A percentile compares a stretch with the other conserved stretches of the same genome.
These are phyloP conservation scores for Mohoua ochrocephala DNA, from an alignment of 2,113 vertebrate species.

Conservation along the genomic window DNA sequence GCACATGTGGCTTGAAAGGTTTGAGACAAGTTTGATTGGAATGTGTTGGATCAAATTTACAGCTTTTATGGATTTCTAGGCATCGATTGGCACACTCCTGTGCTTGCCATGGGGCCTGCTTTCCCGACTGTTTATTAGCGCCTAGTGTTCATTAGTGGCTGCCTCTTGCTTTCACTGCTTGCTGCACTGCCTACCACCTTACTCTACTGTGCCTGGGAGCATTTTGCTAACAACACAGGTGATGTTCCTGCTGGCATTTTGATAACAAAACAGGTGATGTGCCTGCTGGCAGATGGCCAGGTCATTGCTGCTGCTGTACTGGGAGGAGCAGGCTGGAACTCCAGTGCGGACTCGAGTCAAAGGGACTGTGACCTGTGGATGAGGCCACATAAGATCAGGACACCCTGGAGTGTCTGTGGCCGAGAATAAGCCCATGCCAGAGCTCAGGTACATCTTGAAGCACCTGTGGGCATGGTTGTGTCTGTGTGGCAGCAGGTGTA, in stretches of 20 bases:
- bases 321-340: neutral
- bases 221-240: neutral
- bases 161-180: neutral
- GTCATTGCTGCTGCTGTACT: neutral
- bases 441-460: neutral
- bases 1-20: neutral
- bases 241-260: neutral
- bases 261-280: neutral
- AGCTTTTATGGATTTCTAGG: neutral
- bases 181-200: neutral
- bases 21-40: neutral
- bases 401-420: neutral
- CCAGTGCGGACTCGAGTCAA: accelerated
- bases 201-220: neutral
- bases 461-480: neutral
- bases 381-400: accelerated
- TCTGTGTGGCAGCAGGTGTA: neutral
- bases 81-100: neutral
- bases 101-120: neutral
- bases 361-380: neutral
- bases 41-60: neutral
- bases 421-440: neutral
- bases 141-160: neutral
- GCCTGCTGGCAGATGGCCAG: neutral
- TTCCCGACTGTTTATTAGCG: neutral